Base-by-base conservation (phyloP, 2,888 invertebrate species). In the Sminthurinus aureus region DNA sequence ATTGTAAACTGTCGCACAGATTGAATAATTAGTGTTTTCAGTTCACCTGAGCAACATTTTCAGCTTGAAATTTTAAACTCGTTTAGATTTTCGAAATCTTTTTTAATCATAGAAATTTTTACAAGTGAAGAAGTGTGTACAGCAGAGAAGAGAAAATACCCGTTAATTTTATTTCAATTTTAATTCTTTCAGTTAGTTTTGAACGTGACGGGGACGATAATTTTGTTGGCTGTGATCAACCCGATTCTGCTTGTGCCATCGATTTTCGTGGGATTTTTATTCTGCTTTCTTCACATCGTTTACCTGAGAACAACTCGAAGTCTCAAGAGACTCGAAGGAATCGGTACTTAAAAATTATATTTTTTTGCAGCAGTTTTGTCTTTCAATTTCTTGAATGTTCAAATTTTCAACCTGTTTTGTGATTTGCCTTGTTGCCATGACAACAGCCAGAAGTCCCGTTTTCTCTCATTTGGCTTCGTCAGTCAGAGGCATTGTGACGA, bases 391-490 rank as follows among this genome's bases (percentile, higher is more conserved):
- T 76, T 38, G 50, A 76, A 15, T 76, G 38, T 26, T 38, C 4
- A 38, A 76, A 52, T 58, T 8, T 58, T 58, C 13, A 12, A 15
- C 11, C 15, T 71, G 11, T 71, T 18, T 71, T 22, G 9, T 20
- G 9, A n/a, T 71, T n/a, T 71, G 50, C 18, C 15, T 18, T n/a
- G 8, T 52, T 77, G 66, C 51, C 51, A 13, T 15, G 20, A 67
- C 89, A 88, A n/a, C 66, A 96, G 96, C 95, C 86, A 94, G 97
- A 85, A 97, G 97, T 89, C 98, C 98, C 0, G 96, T 99, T n/a
- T 98, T 98, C 91, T 95, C 96, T 1, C 98, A 98, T 90, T 91
- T 98, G 89, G 96, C 94, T 89, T 95, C 97, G 38, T 94, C 96
- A 0, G 91, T 99, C 9, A 95, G 96, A 74, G 98, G 98, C 0